Evolutionary conservation across 2,888 invertebrate genomes (phyloP).

Genomic region (Tinea semifulvella): DNA sequence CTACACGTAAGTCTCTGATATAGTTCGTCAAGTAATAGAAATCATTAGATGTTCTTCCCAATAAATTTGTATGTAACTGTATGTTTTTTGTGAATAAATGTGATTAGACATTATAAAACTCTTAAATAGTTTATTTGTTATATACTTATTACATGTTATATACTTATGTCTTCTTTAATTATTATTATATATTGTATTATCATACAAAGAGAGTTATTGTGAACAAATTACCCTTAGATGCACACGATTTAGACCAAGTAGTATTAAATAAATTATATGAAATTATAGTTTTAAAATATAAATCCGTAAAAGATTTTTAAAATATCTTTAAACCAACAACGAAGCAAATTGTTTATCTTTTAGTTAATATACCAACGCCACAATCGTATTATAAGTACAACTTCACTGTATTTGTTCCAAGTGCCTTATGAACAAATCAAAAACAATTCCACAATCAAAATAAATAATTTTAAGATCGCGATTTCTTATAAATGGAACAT

Average conservation of each 20-base stretch:
- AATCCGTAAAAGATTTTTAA: background rate
- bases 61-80: constrained; percentile 31
- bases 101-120: constrained; percentile 47
- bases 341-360: constrained; percentile 10
- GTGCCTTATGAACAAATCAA: constrained; percentile 62
- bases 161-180: constrained; percentile 6
- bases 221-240: background rate
- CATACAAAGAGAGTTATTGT: background rate
- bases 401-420: constrained; percentile 58
- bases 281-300: background rate
- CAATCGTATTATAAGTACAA: constrained; percentile 30
- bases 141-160: background rate
- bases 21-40: constrained; percentile 15
- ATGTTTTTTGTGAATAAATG: constrained; percentile 40
- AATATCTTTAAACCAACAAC: background rate
- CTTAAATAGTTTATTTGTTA: constrained; percentile 38
- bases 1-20: no score
- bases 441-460: constrained; percentile 33
- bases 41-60: constrained; percentile 28
- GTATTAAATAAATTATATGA: background rate
- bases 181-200: background rate
- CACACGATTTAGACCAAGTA: constrained; percentile 3
- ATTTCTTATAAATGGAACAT: constrained; percentile 9
- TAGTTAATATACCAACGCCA: background rate
- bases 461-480: background rate